phyloP scores from a whole-genome alignment of 1,140 invertebrate genomes.

The fruit fly (Drosophila melanogaster) region DNA sequence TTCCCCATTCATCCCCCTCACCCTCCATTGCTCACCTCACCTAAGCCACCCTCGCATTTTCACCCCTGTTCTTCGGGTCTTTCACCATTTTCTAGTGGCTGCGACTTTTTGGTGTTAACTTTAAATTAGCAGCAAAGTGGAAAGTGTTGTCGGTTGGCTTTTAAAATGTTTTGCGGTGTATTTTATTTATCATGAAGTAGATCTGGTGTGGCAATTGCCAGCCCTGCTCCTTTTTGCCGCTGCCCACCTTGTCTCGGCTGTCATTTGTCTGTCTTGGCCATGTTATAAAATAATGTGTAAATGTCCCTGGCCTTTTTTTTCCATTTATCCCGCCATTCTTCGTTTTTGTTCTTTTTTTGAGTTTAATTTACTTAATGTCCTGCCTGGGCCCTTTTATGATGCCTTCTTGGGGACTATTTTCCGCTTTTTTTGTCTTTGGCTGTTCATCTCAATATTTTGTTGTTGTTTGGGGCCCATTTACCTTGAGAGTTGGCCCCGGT shows the following conservation, averaged over 20 bases:
- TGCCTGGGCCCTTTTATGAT: constrained; percentile 49
- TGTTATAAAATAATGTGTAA: constrained; percentile 65
- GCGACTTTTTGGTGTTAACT: constrained; percentile 78
- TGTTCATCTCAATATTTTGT: constrained; percentile 31
- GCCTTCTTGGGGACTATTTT: constrained; percentile 51
- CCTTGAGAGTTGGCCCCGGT: constrained; percentile 22
- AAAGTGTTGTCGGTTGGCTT: constrained; percentile 83
- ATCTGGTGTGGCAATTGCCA: constrained; percentile 59
- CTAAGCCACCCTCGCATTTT: not conserved
- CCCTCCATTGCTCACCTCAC: not conserved
- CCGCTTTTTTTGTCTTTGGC: constrained; percentile 10
- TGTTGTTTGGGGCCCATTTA: constrained; percentile 24
- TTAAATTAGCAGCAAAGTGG: constrained; percentile 82
- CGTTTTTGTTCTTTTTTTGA: constrained; percentile 31
- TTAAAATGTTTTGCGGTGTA: constrained; percentile 81
- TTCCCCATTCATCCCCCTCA: not conserved
- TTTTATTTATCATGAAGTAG: constrained; percentile 78
- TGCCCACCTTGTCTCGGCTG: constrained; percentile 45
- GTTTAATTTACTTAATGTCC: constrained; percentile 62
- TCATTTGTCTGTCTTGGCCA: constrained; percentile 59
- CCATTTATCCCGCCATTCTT: constrained; percentile 27
- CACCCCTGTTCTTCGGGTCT: constrained; percentile 11
- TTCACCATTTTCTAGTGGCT: constrained; percentile 68
- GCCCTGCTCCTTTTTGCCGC: constrained; percentile 6
- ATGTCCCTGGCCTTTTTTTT: constrained; percentile 38